Evolutionary conservation across 2,888 invertebrate species (phyloP), one percentile per base, ranked within the genome.

Genomic region (Ecdyonurus torrentis): DNA sequence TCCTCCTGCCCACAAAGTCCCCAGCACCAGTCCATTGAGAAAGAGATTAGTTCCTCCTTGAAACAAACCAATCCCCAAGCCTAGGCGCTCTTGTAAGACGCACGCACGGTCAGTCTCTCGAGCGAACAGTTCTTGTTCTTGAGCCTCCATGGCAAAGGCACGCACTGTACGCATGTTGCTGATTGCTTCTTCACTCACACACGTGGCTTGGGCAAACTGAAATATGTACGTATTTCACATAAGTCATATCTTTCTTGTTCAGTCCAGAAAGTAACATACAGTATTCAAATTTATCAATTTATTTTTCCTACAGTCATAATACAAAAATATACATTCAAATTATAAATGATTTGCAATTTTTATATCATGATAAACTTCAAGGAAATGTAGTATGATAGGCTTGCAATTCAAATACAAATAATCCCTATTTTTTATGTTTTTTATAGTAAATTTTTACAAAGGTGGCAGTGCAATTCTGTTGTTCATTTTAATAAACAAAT

Each of bases 111-210:
- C 80, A 1, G 91, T 85, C 76, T 97, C 93, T 50, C 76, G 73
- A 25, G 81, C 78, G 76, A 87, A 91, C 69, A 85, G 76, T 66
- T 81, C 79, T 66, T 80, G 78, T 74, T 97, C 97, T 65, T 84
- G 83, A 64, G 86, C 83, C 74, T 98, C 97, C 77, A 92, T 93
- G 0, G 94, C 94, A 77, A 96, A 95, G 18, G 95, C 89, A 67
- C 95, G 79, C 0, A 98, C 97, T 1, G 96, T 97, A 61, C 94
- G 80, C 67, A 98, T 89, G 75, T 97, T 97, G 52, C 90, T 84
- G 63, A 98, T 79, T 1, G 95, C 94, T 76, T 97, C 97, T 73
- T 95, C 94, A 18, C 93, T 93, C 52, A 95, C 86, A 1, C 89
- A 82, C 0, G 92, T 91, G 0, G 94, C 84, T 72, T 86, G 87